Percentiles rank a stretch among this genome's conserved stretches.
Evolutionary conservation across 2,113 vertebrate species (phyloP).

Genomic region (Mormyrus lacerda): DNA sequence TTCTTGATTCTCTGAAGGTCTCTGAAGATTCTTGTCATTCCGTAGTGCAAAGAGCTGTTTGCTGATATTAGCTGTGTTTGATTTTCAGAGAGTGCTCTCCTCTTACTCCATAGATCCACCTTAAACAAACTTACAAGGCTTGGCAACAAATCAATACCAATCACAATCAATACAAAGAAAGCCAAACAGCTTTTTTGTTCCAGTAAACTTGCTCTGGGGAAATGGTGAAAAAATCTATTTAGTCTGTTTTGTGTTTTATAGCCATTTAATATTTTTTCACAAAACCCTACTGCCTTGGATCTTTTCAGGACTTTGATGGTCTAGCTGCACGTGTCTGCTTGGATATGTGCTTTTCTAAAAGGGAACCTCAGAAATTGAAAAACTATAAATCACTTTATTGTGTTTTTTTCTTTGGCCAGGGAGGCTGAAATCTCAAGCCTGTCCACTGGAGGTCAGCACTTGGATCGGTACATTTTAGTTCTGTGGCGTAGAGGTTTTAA

Average conservation of each 20-base stretch:
- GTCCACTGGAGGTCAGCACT: slow-evolving; percentile 34
- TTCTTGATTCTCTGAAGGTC: neutral
- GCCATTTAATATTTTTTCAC: slow-evolving; percentile 45
- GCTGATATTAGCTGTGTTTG: slow-evolving; percentile 38
- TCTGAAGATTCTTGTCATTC: slow-evolving; percentile 13
- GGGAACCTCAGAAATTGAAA: neutral
- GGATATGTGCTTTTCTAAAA: slow-evolving; percentile 7
- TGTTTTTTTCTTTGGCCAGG: neutral
- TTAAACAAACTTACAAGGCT: slow-evolving; percentile 48
- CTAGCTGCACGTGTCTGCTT: slow-evolving; percentile 1
- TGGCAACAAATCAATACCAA: slow-evolving; percentile 47
- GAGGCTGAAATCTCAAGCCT: neutral
- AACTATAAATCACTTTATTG: neutral
- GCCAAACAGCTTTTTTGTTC: slow-evolving; percentile 32
- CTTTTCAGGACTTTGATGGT: slow-evolving; percentile 23
- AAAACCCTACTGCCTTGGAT: slow-evolving; percentile 33
- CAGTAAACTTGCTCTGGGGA: slow-evolving; percentile 34
- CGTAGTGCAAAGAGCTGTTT: slow-evolving; percentile 24
- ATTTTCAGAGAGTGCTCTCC: slow-evolving; percentile 36
- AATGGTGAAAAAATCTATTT: slow-evolving; percentile 37
- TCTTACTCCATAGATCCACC: slow-evolving; percentile 40
- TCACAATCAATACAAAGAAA: slow-evolving; percentile 40
- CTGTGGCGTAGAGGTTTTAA: neutral
- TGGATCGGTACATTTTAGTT: neutral
- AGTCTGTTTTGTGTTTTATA: slow-evolving; percentile 37